Conservation (phyloP, 2,888 invertebrate species). For the Harmothoe impar region DNA sequence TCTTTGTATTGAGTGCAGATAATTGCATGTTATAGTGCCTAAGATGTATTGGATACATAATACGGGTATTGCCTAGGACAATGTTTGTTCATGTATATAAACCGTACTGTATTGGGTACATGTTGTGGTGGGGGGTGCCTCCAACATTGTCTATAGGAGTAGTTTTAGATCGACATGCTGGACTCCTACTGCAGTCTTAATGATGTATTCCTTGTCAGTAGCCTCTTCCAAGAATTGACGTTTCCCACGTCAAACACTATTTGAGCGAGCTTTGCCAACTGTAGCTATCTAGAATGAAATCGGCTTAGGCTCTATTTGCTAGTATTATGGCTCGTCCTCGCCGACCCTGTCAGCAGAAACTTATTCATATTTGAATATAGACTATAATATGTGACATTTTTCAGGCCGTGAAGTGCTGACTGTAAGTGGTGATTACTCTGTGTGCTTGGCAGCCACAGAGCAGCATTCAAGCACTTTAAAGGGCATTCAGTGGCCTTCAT, state of each 20-base stretch:
- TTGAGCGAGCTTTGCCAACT: conserved; percentile 25
- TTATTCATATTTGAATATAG: conserved; percentile 30
- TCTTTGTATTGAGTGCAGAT: too few species aligned
- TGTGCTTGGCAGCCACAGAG: conserved; percentile 2
- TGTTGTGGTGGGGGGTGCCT: background rate
- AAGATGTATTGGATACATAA: too few species aligned
- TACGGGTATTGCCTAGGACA: too few species aligned
- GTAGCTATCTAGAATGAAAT: conserved; percentile 1
- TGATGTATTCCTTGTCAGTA: conserved; percentile 27
- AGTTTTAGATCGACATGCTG: too few species aligned
- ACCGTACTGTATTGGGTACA: background rate
- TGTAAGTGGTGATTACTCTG: background rate
- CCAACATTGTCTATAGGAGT: background rate
- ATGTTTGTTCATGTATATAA: too few species aligned
- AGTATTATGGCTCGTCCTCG: background rate
- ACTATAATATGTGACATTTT: background rate
- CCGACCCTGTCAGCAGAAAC: background rate
- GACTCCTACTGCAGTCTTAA: background rate
- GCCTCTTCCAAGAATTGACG: conserved; percentile 31
- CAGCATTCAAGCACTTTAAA: background rate
- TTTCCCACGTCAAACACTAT: conserved; percentile 49
- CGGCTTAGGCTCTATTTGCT: background rate
- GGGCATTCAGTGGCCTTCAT: conserved; percentile 36
- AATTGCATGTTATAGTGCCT: too few species aligned
- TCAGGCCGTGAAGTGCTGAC: background rate